These are phyloP conservation scores for Sarcoramphus papa DNA, from an alignment of 2,797 vertebrate genomes.

Conservation along the genomic window DNA sequence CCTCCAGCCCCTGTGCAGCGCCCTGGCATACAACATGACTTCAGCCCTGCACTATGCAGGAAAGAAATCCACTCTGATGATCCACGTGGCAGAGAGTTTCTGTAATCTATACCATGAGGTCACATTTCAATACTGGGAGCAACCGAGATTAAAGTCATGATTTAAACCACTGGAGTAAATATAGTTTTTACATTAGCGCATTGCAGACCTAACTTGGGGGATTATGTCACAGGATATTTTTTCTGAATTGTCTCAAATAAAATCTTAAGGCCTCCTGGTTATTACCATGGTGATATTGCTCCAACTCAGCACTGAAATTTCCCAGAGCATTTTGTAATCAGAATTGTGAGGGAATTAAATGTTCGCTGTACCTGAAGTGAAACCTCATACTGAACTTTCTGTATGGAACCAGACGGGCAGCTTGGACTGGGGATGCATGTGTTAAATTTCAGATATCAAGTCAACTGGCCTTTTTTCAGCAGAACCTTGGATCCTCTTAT, in stretches of 20 bases:
- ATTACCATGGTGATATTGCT: conserved; percentile 62
- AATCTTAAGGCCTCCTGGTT: conserved; percentile 37
- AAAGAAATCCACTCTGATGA: background rate
- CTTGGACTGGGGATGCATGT: background rate
- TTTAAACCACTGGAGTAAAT: conserved; percentile 34
- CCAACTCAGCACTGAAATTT: conserved; percentile 42
- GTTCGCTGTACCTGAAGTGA: conserved; percentile 7
- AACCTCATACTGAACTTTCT: background rate
- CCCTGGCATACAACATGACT: background rate
- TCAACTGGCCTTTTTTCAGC: background rate
- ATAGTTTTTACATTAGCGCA: conserved; percentile 3
- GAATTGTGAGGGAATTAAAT: conserved; percentile 10
- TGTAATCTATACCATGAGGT: conserved; percentile 32
- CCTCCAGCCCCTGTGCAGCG: background rate
- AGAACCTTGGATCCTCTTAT: background rate
- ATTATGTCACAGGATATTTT: conserved; percentile 43
- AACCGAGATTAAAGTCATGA: conserved; percentile 38
- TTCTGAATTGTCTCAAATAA: conserved; percentile 25
- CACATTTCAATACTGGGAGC: conserved; percentile 9
- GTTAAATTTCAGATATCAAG: background rate
- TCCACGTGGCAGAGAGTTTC: background rate
- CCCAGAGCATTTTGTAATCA: conserved; percentile 37
- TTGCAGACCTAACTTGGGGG: background rate
- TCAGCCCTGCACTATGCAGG: conserved; percentile 12
- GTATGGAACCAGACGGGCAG: background rate